A percentile compares a stretch with the other conserved stretches of the same genome.
Evolutionary conservation across 2,888 invertebrate species (phyloP).

Genomic region (Aphidius colemani): DNA sequence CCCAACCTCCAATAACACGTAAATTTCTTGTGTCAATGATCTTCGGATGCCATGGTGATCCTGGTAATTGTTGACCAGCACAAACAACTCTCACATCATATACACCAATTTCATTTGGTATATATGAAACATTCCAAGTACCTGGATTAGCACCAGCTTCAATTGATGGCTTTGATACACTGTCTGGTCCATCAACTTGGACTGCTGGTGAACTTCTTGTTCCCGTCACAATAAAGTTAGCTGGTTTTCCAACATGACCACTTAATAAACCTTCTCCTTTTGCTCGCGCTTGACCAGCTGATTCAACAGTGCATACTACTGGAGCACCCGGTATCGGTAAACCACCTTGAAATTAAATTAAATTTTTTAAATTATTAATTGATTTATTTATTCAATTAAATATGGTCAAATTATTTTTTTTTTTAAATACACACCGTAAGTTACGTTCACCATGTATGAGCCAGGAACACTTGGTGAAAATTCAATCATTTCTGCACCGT

Average conservation of each 20-base stretch:
- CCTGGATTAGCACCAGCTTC: slow-evolving; percentile 73
- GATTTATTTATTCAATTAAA: neutral
- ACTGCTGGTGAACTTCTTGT: slow-evolving; percentile 58
- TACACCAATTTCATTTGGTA: slow-evolving; percentile 87
- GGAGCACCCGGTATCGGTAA: slow-evolving; percentile 61
- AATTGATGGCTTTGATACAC: slow-evolving; percentile 63
- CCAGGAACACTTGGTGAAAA: slow-evolving; percentile 86
- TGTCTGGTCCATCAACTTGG: slow-evolving; percentile 67
- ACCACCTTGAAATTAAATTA: slow-evolving; percentile 43
- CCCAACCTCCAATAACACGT: slow-evolving; percentile 77
- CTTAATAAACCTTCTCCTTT: slow-evolving; percentile 66
- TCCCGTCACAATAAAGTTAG: slow-evolving; percentile 62
- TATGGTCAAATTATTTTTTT: neutral
- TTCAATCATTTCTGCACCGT: slow-evolving; percentile 74
- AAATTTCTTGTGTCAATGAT: slow-evolving; percentile 66
- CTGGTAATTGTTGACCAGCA: slow-evolving; percentile 65
- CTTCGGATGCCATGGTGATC: slow-evolving; percentile 83
- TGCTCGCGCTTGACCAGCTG: slow-evolving; percentile 66
- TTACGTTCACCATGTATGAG: slow-evolving; percentile 69
- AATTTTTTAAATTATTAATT: neutral
- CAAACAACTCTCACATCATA: slow-evolving; percentile 86
- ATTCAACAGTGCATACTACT: slow-evolving; percentile 64
- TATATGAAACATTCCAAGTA: slow-evolving; percentile 88
- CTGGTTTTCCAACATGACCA: slow-evolving; percentile 63
- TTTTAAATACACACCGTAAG: slow-evolving; percentile 62